A percentile compares a stretch with the other conserved stretches of the same genome.
Evolutionary conservation across 2,888 invertebrate species (phyloP).

Genomic region (Andrena marginata): DNA sequence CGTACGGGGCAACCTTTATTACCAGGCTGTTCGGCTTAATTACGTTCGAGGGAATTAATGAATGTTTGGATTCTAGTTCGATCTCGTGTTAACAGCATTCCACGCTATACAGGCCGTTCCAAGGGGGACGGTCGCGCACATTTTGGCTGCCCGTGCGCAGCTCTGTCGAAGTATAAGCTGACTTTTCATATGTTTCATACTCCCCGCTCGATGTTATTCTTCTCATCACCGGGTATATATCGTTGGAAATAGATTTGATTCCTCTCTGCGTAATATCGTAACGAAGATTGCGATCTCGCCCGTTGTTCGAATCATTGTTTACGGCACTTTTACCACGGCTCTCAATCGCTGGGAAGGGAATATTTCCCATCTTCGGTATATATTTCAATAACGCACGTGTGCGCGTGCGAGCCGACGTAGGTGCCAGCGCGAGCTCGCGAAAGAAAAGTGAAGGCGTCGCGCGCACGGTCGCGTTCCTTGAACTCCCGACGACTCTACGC

Average conservation of each 20-base stretch:
- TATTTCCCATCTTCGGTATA: constrained; percentile 53
- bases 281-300: constrained; percentile 14
- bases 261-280: not conserved
- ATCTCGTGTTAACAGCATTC: constrained; percentile 36
- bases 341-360: constrained; percentile 33
- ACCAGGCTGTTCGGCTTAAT: constrained; percentile 22
- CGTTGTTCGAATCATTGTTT: constrained; percentile 16
- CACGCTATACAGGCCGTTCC: not conserved
- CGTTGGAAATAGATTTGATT: no score
- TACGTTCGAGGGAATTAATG: constrained; percentile 35
- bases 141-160: no score
- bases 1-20: constrained; percentile 38
- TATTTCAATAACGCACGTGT: constrained; percentile 30
- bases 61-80: constrained; percentile 35
- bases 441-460: constrained; percentile 58
- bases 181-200: no score
- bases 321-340: not conserved
- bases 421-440: constrained; percentile 17
- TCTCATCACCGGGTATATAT: no score
- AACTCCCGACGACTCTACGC: constrained; percentile 55
- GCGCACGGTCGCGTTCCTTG: constrained; percentile 60
- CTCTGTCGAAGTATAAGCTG: no score
- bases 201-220: no score
- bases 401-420: not conserved
- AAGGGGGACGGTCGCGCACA: not conserved